Conservation (phyloP, 2,888 invertebrate genomes). For the Stenchaetothrips biformis region DNA sequence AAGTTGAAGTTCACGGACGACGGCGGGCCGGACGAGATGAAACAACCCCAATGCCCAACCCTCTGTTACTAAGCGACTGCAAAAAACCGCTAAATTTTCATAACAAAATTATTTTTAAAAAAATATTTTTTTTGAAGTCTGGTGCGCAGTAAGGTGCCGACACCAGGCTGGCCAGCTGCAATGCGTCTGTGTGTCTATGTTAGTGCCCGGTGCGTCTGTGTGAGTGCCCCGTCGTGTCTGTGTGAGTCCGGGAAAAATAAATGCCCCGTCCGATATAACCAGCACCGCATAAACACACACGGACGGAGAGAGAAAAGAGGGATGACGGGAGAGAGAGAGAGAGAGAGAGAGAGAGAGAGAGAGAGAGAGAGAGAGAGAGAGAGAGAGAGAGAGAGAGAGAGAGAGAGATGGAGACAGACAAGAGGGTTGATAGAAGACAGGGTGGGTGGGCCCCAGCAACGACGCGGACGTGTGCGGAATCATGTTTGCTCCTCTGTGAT, state of each 20-base stretch:
- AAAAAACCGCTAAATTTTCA: too few species aligned
- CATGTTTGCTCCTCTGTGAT: conserved; percentile 5
- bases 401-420: neutral
- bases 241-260: neutral
- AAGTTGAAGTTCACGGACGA: neutral
- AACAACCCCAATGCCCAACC: neutral
- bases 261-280: neutral
- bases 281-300: neutral
- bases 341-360: neutral
- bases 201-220: neutral
- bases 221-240: neutral
- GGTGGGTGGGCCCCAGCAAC: neutral
- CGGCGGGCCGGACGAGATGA: neutral
- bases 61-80: neutral
- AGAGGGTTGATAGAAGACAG: neutral
- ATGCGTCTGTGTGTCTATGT: neutral
- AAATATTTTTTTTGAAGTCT: neutral
- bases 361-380: neutral
- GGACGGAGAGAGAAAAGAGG: neutral
- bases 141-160: neutral
- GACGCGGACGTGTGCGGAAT: conserved; percentile 1
- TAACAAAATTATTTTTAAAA: too few species aligned
- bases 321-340: too few species aligned
- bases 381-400: conserved; percentile 1
- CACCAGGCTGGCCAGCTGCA: neutral